Conservation (phyloP, 2,113 vertebrate species). For the Chrysemys picta region DNA sequence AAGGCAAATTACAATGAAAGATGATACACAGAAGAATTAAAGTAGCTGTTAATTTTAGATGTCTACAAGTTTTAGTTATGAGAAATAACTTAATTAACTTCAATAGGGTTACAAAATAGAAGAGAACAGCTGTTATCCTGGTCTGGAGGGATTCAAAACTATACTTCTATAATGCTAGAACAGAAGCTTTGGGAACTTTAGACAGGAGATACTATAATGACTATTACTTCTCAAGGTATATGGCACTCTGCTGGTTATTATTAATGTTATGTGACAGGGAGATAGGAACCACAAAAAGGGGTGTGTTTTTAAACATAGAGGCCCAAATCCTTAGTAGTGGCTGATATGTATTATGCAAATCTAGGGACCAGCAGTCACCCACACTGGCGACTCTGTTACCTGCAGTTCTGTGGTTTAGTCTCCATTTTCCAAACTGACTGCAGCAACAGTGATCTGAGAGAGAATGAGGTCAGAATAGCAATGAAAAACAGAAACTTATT, state of each 20-base stretch:
- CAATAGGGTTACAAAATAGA: constrained; percentile 20
- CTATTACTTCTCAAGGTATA: not conserved
- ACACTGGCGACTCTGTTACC: not conserved
- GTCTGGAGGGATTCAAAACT: constrained; percentile 44
- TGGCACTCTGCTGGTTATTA: not conserved
- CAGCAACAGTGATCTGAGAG: not conserved
- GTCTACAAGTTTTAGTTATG: constrained; percentile 66
- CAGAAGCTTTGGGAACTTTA: constrained; percentile 54
- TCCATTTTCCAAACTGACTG: constrained; percentile 36
- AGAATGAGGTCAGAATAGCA: not conserved
- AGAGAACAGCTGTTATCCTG: constrained; percentile 57
- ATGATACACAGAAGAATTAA: constrained; percentile 61
- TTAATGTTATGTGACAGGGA: not conserved
- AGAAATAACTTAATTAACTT: constrained; percentile 68
- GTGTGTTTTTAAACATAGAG: not conserved
- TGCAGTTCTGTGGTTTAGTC: constrained; percentile 19
- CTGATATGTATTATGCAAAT: not conserved
- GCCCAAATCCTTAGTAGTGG: not conserved
- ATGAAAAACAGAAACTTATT: constrained; percentile 13
- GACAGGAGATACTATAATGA: not conserved
- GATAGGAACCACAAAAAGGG: not conserved
- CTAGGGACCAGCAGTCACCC: not conserved
- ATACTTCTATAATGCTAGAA: constrained; percentile 43
- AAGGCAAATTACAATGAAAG: constrained; percentile 57
- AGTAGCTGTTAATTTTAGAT: constrained; percentile 68